Evolutionary conservation across 2,888 invertebrate genomes (phyloP), one percentile per base, ranked within the genome.

Genomic region (Eristalis intricaria): DNA sequence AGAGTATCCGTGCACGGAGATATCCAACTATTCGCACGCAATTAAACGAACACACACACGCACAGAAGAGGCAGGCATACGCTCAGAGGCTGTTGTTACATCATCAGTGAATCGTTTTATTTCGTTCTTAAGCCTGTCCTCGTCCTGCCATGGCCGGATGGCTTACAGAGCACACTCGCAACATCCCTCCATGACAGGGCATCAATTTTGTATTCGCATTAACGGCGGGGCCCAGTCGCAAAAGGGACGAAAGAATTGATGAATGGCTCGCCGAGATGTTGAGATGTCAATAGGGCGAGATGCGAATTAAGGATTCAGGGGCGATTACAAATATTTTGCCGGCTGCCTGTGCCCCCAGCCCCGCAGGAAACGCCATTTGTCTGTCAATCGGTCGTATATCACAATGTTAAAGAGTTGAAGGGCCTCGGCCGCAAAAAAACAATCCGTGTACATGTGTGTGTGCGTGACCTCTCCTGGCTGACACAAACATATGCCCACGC

Each of bases 151-250:
- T 3, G 10, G 38, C 38, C 13, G 13, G 13, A 38, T 38, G 38
- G 38, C 38, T 13, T 13, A 38, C 38, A 4, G 38, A 13, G 38
- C 38, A 1, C 38, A 13, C 38, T 38, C 38, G 38, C 38, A 38
- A 74, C 73, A 73, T 68, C 73, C 63, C 69, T 68, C 32, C 75
- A 69, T 74, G 83, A 73, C 66, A 58, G 56, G 56, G 63, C 64
- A 74, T 84, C 68, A 69, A 79, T 80, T 84, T 60, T 70, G 50
- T 61, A 75, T 75, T 70, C 43, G 58, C 70, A 64, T 69, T 50
- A 29, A 22, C 35, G 63, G 64, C 32, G 32, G n/a, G n/a, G 32
- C 32, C 64, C 60, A 19, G 8, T n/a, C 71, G 32, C 66, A 61
- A 66, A 43, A 66, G 60, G 60, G 63, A 64, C 50, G 23, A 63